Evolutionary conservation across 2,888 invertebrate genomes (phyloP).

Genomic region (Baronia brevicornis): DNA sequence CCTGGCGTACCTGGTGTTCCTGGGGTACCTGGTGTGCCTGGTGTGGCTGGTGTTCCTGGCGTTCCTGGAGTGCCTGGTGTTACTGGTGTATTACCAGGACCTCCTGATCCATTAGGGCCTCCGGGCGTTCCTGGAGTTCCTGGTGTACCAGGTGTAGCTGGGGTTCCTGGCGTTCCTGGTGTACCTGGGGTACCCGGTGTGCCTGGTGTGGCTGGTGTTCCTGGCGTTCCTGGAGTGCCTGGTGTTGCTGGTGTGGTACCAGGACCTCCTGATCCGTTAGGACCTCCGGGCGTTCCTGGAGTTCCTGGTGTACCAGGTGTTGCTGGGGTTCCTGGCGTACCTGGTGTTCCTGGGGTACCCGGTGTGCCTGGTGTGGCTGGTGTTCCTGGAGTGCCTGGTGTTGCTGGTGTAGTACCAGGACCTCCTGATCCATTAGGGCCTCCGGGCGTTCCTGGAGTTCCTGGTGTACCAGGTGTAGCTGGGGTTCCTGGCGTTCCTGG

Average conservation of each 20-base stretch:
- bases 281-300: slow-evolving; percentile 49
- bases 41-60: slow-evolving; percentile 51
- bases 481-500: slow-evolving; percentile 1
- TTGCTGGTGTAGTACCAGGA: slow-evolving; percentile 57
- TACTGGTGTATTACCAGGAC: no score
- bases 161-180: slow-evolving; percentile 61
- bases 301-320: slow-evolving; percentile 42
- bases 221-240: slow-evolving; percentile 1
- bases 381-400: slow-evolving; percentile 49
- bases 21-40: slow-evolving; percentile 48
- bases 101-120: no score
- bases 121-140: slow-evolving; percentile 1
- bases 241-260: slow-evolving; percentile 59
- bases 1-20: slow-evolving; percentile 29
- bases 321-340: neutral
- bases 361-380: slow-evolving; percentile 40
- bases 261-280: no score
- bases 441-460: slow-evolving; percentile 4
- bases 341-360: slow-evolving; percentile 1
- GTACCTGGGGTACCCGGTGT: slow-evolving; percentile 7
- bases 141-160: slow-evolving; percentile 51
- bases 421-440: no score
- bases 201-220: neutral
- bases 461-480: neutral
- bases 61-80: neutral